Percentiles rank a stretch among this genome's conserved stretches.
phyloP scores from a whole-genome alignment of 2,797 vertebrate species.

The Salarias fasciatus region DNA sequence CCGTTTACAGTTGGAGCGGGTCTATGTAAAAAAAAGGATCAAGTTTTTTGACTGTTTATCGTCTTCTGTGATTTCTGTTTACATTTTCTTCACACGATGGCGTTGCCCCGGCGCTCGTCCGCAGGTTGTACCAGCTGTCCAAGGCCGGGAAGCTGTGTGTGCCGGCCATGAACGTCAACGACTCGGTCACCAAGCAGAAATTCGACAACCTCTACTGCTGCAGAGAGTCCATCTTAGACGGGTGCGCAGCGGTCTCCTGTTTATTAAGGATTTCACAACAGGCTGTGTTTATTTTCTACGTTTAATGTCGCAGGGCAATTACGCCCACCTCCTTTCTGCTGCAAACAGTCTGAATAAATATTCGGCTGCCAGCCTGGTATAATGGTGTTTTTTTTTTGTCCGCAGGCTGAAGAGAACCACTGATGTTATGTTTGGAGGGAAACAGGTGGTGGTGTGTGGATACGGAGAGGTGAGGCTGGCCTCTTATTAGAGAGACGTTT shows the following conservation, averaged over 20 bases:
- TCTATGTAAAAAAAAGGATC: background rate
- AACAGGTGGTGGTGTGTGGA: constrained; percentile 96
- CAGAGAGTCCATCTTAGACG: constrained; percentile 95
- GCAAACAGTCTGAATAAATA: constrained; percentile 9
- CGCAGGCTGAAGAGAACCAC: constrained; percentile 94
- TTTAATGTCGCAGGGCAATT: constrained; percentile 3
- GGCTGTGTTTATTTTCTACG: background rate
- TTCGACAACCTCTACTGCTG: constrained; percentile 99
- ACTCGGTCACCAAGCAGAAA: constrained; percentile 97
- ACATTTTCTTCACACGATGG: background rate
- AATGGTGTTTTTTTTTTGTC: constrained; percentile 14
- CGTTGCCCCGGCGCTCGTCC: constrained; percentile 1
- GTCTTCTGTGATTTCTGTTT: too few relatives aligned
- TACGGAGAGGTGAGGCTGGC: constrained; percentile 91
- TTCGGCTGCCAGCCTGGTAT: background rate
- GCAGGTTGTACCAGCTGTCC: constrained; percentile 93
- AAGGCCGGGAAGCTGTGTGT: constrained; percentile 97
- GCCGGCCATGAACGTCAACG: constrained; percentile 98
- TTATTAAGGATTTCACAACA: constrained; percentile 3
- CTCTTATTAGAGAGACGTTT: background rate
- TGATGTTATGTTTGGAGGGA: constrained; percentile 97
- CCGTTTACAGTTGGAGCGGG: background rate
- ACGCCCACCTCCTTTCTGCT: constrained; percentile 5
- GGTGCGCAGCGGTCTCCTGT: constrained; percentile 72
- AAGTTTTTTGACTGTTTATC: too few relatives aligned